Base-by-base conservation (phyloP, 2,113 vertebrate genomes). In the Micromys minutus region DNA sequence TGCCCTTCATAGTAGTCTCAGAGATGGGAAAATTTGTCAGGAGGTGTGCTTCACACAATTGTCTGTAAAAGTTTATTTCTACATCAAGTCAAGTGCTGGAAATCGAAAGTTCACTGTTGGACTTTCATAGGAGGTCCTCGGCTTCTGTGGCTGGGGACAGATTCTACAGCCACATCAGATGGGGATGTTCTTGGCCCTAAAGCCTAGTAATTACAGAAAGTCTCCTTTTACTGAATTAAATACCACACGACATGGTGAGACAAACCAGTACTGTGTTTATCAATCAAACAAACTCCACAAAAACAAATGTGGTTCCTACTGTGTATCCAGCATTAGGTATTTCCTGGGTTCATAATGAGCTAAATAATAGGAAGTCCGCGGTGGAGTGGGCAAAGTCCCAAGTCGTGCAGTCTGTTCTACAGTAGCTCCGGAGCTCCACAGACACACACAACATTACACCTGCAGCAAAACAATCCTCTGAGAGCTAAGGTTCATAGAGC, bases 61-160 rank as follows among this genome's bases (percentile, higher is more conserved):
- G 97, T 93, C 97, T 97, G 93, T 94, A 98, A 96, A 98, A 97
- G 90, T 85, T 95, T 81, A 15, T 93, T 95, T 97, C 96, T 96
- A 96, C 97, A 97, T 87, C 88, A 84, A 97, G 63, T 45, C 79
- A 85, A 94, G 61, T 1, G 0, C 5, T 87, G 93, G 97, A 90
- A 94, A 95, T 24, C 75, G 71, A 42, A 77, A 71, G 94, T 95
- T 88, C 93, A 85, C 84, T 90, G 95, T 42, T 67, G 89, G 74
- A n/a, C 79, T 89, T 77, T 97, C 96, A 13, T 91, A 79, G 94
- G 96, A 91, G 87, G 71, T 72, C 31, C 52, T 90, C 19, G 3
- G 59, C 76, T 89, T 95, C 67, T 80, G 94, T 97, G 96, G 87
- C 77, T 90, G 81, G 91, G 95, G 93, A 86, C 52, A 55, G 95